phyloP scores from a whole-genome alignment of 1,140 invertebrate species.

The Tetramorium parvispinum region DNA sequence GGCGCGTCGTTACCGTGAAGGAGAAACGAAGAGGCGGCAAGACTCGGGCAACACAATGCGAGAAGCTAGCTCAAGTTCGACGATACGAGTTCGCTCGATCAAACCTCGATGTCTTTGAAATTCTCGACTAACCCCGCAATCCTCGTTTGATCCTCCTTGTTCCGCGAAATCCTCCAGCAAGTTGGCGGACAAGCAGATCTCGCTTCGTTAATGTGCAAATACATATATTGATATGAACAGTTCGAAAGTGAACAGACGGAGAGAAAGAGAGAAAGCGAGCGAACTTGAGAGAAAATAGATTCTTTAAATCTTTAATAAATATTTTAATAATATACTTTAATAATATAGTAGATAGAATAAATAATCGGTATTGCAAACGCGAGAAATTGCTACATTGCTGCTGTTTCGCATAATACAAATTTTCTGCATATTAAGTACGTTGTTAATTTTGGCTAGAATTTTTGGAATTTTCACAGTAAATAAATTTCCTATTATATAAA shows the following conservation, averaged over 20 bases:
- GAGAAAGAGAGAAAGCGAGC: too few species aligned
- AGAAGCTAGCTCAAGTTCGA: constrained; percentile 24
- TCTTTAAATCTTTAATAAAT: not conserved
- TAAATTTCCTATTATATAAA: not conserved
- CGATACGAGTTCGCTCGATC: constrained; percentile 32
- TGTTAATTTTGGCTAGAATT: not conserved
- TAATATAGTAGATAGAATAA: not conserved
- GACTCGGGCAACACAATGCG: constrained; percentile 7
- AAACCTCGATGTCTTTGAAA: constrained; percentile 35
- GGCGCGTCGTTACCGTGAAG: constrained; percentile 39
- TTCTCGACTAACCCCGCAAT: constrained; percentile 13
- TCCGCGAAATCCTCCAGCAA: not conserved
- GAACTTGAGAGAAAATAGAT: not conserved
- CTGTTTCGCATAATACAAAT: not conserved
- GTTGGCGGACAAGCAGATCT: not conserved
- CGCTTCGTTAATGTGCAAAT: not conserved
- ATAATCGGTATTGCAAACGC: constrained; percentile 4
- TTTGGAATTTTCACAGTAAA: constrained; percentile 4
- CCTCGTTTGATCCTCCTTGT: not conserved
- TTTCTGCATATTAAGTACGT: not conserved
- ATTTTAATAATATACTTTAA: too few species aligned
- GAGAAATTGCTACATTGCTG: not conserved
- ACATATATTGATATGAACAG: not conserved
- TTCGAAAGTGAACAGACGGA: not conserved
- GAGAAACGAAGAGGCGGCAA: not conserved